Evolutionary conservation across 2,113 vertebrate genomes (phyloP).

Genomic region (Protobothrops mucrosquamatus): DNA sequence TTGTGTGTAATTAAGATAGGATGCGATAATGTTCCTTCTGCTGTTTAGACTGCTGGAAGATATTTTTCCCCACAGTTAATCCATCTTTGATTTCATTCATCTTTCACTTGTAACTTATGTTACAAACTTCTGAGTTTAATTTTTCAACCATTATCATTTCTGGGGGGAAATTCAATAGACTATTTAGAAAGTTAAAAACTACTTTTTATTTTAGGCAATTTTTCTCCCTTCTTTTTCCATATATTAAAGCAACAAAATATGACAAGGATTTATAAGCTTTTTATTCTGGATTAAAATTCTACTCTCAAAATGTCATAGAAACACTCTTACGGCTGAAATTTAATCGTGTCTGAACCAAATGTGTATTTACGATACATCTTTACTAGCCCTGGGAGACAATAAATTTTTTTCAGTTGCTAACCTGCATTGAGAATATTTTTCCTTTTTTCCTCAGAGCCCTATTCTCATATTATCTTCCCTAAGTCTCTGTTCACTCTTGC

Average conservation of each 20-base stretch:
- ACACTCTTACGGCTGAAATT: slow-evolving; percentile 56
- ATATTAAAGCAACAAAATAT: slow-evolving; percentile 28
- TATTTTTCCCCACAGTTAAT: slow-evolving; percentile 21
- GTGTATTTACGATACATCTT: slow-evolving; percentile 17
- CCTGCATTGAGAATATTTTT: slow-evolving; percentile 35
- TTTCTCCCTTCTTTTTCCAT: neutral
- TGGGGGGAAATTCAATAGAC: neutral
- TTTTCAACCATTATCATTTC: slow-evolving; percentile 41
- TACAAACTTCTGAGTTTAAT: slow-evolving; percentile 28
- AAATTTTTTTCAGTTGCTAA: slow-evolving; percentile 58
- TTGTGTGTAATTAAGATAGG: neutral
- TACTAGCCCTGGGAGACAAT: slow-evolving; percentile 30
- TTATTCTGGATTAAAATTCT: slow-evolving; percentile 51
- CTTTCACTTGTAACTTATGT: slow-evolving; percentile 37
- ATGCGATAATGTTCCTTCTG: slow-evolving; percentile 25
- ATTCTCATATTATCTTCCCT: neutral
- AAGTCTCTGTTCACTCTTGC: neutral
- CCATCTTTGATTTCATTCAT: slow-evolving; percentile 29
- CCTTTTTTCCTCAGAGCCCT: neutral
- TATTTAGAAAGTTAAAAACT: neutral
- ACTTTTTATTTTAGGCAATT: neutral
- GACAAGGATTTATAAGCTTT: slow-evolving; percentile 38
- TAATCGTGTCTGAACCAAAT: slow-evolving; percentile 41
- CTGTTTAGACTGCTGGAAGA: slow-evolving; percentile 30
- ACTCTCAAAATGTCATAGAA: slow-evolving; percentile 50